These are phyloP conservation scores for Ariolimax columbianus DNA, from an alignment of 2,888 invertebrate species.

Conservation along the genomic window DNA sequence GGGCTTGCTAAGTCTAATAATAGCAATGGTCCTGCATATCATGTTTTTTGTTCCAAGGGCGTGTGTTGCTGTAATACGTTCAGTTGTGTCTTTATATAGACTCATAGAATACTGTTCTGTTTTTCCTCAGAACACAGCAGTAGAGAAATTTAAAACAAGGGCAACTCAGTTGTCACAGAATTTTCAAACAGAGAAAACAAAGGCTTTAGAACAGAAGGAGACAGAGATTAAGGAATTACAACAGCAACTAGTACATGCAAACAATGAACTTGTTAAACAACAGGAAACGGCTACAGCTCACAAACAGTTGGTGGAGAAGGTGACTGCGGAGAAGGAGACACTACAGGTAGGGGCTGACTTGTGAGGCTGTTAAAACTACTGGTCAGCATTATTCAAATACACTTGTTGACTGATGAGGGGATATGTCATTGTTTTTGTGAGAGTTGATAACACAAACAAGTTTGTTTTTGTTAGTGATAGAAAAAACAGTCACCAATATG, in stretches of 20 bases:
- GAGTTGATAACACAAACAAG: too few species aligned
- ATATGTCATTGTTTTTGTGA: too few species aligned
- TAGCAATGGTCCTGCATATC: too few species aligned
- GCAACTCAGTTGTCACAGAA: conserved; percentile 64
- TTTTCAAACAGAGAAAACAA: conserved; percentile 67
- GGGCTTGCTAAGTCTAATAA: too few species aligned
- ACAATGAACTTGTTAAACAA: conserved; percentile 63
- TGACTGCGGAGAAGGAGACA: conserved; percentile 69
- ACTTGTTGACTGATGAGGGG: too few species aligned
- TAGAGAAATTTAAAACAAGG: conserved; percentile 70
- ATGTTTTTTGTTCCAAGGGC: too few species aligned
- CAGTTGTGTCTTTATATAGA: not conserved
- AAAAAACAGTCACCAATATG: too few species aligned
- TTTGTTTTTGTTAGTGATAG: too few species aligned
- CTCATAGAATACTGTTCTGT: not conserved
- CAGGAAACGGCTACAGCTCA: conserved; percentile 70
- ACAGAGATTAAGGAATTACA: conserved; percentile 68
- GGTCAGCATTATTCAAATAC: too few species aligned
- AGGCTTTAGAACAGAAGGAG: conserved; percentile 63
- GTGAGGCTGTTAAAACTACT: not conserved
- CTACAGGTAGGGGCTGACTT: conserved; percentile 65
- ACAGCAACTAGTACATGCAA: conserved; percentile 61
- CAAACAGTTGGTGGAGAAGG: conserved; percentile 68
- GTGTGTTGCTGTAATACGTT: too few species aligned
- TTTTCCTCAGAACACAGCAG: conserved; percentile 62